Conservation (phyloP, 2,888 invertebrate genomes). For the Coenonympha arcania region DNA sequence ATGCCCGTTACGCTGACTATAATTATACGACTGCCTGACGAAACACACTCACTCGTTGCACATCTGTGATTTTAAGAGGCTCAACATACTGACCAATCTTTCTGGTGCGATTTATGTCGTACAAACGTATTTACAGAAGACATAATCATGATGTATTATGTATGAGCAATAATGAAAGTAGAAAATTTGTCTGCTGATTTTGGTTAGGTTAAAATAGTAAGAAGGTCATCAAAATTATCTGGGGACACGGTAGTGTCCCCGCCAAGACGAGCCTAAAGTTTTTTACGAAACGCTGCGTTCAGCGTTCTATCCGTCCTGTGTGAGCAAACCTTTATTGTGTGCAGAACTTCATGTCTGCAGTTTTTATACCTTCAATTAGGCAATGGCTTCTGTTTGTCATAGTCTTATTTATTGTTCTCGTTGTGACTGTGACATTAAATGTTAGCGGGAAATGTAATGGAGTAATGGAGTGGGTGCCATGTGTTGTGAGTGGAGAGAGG, state of each 20-base stretch:
- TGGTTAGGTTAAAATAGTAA: too few relatives aligned
- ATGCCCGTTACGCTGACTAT: conserved; percentile 21
- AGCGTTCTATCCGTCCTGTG: too few relatives aligned
- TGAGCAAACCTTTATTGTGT: too few relatives aligned
- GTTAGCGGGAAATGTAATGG: conserved; percentile 1
- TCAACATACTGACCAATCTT: background rate
- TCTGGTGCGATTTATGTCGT: background rate
- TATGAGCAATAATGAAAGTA: too few relatives aligned
- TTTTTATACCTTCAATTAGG: conserved; percentile 22
- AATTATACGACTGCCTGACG: conserved; percentile 28
- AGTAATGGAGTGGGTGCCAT: conserved; percentile 3
- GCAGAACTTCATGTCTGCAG: conserved; percentile 14
- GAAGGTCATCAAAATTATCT: too few relatives aligned
- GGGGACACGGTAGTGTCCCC: too few relatives aligned
- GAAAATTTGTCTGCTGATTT: too few relatives aligned
- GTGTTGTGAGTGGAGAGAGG: too few relatives aligned
- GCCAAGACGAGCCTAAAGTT: too few relatives aligned
- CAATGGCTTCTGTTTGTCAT: conserved; percentile 14
- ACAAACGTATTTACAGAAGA: too few relatives aligned
- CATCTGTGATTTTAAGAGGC: conserved; percentile 1
- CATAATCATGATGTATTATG: too few relatives aligned
- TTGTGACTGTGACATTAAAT: conserved; percentile 14
- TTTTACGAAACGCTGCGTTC: too few relatives aligned
- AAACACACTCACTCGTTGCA: conserved; percentile 25
- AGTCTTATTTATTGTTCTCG: conserved; percentile 10